Conservation (phyloP, 2,113 vertebrate species). For the Sinosuthora webbiana region DNA sequence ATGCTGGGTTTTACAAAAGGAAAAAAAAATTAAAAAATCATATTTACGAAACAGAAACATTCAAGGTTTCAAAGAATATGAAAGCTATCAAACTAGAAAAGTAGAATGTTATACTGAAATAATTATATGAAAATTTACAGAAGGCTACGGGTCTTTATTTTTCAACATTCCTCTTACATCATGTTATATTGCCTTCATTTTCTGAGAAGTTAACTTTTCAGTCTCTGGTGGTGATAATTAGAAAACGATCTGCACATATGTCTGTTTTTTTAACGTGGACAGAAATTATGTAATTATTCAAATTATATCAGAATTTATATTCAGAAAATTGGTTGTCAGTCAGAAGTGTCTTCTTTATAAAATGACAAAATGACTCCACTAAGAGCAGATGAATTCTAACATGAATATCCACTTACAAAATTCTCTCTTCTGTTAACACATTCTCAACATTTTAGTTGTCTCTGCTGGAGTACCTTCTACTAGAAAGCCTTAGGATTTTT, state of each 20-base stretch:
- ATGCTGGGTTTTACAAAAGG: not conserved
- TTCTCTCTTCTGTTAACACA: not conserved
- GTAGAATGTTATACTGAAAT: not conserved
- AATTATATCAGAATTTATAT: constrained; percentile 66
- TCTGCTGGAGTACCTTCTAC: not conserved
- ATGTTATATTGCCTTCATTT: constrained; percentile 35
- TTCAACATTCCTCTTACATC: constrained; percentile 10
- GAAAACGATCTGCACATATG: constrained; percentile 60
- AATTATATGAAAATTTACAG: constrained; percentile 48
- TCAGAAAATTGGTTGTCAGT: constrained; percentile 64
- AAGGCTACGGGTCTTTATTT: constrained; percentile 40
- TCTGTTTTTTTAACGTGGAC: constrained; percentile 51
- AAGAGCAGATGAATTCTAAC: constrained; percentile 52
- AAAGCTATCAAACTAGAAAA: constrained; percentile 14
- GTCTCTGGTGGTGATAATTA: constrained; percentile 60
- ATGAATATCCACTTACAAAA: constrained; percentile 10
- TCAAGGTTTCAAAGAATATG: constrained; percentile 1
- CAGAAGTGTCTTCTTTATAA: constrained; percentile 46
- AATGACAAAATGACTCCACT: constrained; percentile 44
- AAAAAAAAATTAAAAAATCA: not conserved
- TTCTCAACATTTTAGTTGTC: not conserved
- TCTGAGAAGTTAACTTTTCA: constrained; percentile 57
- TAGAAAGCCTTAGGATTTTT: not conserved
- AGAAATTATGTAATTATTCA: constrained; percentile 69
- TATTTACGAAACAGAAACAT: not conserved